Evolutionary conservation across 2,888 invertebrate genomes (phyloP), one percentile per base, ranked within the genome.

Genomic region (Cerceris ruficornis): DNA sequence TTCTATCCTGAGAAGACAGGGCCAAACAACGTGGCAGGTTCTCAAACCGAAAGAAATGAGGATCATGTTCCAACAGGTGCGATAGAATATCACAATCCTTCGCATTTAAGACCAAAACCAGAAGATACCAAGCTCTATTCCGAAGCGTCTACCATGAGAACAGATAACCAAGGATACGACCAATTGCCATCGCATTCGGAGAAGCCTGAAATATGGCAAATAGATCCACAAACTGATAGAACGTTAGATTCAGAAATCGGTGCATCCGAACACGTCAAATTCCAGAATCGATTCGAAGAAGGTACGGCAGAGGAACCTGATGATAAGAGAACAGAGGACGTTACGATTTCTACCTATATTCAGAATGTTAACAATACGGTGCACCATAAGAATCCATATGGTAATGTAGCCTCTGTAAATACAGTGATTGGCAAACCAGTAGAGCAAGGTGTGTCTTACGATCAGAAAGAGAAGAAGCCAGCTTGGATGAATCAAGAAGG

Each of bases 81-180:
- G 0, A 71, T 88, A 11, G 89, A 88, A 57, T 90, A 91, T 60
- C 88, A 89, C 69, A 89, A 91, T 86, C 90, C 91, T 1, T 87
- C 84, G 11, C 81, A 89, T 71, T 83, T 87, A 0, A 87, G 89
- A 59, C 64, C 78, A 7, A 86, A 86, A 54, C 77, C 81, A 2
- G 74, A 79, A 28, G 82, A 83, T 14, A 78, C 79, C 0, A 81
- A 79, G 14, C 83, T 87, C 67, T 81, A 87, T 71, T 81, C 84
- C n/a, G 85, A 87, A 62, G 55, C 77, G 46, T 75, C 82, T 6
- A 76, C 81, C 0, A 58, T 77, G 0, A 86, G 79, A 14, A 81
- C 15, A 11, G 74, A 78, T 2, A 0, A 15, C 0, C 69, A 73
- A 46, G 67, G 15, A 4, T 59, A 65, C 9, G 52, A 59, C 28